phyloP scores from a whole-genome alignment of 23 tunicate species.

The Trididemnum clinides region DNA sequence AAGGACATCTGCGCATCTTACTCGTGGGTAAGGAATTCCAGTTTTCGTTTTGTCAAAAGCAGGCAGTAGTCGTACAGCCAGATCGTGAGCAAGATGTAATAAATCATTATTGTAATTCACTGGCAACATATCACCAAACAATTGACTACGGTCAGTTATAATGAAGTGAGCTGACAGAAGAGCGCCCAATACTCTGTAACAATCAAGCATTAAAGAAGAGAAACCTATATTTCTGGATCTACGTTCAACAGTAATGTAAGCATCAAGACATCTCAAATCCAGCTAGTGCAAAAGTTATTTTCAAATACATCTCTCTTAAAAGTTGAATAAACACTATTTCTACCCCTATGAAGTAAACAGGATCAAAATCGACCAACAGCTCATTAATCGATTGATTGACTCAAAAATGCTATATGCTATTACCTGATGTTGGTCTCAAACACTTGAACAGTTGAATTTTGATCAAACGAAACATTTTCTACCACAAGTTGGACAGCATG shows the following conservation, averaged over 20 bases:
- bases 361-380: too few species aligned
- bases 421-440: constrained; percentile 94
- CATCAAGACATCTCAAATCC: too few species aligned
- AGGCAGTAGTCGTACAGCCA: constrained; percentile 83
- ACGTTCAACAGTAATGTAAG: too few species aligned
- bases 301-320: too few species aligned
- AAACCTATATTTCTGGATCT: too few species aligned
- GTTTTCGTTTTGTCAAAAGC: constrained; percentile 75
- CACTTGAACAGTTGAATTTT: constrained; percentile 92
- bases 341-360: too few species aligned
- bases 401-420: too few species aligned
- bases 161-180: constrained; percentile 83
- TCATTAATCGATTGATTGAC: too few species aligned
- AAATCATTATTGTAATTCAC: constrained; percentile 65
- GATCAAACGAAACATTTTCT: constrained; percentile 71
- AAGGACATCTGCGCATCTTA: too few species aligned
- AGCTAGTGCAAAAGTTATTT: too few species aligned
- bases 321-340: not conserved
- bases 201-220: not conserved
- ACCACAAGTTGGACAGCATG: constrained; percentile 71
- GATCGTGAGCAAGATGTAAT: constrained; percentile 77
- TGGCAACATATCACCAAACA: constrained; percentile 90
- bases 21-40: constrained; percentile 95
- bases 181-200: constrained; percentile 84
- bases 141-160: constrained; percentile 72